These are phyloP conservation scores for Drosophila barbarae DNA, from an alignment of 2,888 invertebrate species.

Conservation along the genomic window DNA sequence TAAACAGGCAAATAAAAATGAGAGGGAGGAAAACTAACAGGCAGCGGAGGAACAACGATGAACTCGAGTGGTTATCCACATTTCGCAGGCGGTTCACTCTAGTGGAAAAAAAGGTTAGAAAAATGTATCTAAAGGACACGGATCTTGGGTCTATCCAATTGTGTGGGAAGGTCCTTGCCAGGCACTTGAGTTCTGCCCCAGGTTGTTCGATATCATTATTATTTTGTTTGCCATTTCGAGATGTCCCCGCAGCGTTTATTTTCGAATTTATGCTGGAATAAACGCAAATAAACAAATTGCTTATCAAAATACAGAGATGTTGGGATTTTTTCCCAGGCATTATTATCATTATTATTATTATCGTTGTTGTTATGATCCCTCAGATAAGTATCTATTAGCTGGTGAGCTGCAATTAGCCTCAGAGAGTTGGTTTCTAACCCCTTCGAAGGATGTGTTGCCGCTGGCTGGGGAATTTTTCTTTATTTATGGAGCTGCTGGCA, in stretches of 20 bases:
- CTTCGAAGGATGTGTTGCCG: constrained; percentile 14
- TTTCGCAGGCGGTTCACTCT: constrained; percentile 70
- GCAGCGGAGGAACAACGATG: constrained; percentile 7
- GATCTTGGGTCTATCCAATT: constrained; percentile 16
- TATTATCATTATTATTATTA: constrained; percentile 6
- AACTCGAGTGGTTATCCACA: constrained; percentile 43
- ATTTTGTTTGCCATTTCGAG: constrained; percentile 68
- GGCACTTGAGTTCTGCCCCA: constrained; percentile 42
- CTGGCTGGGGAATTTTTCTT: constrained; percentile 15
- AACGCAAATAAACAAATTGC: constrained; percentile 63
- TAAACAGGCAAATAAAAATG: constrained; percentile 41
- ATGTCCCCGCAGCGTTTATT: constrained; percentile 63
- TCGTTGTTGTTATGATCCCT: constrained; percentile 38
- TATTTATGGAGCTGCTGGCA: constrained; percentile 25
- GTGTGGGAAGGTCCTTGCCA: constrained; percentile 44
- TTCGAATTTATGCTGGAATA: constrained; percentile 51
- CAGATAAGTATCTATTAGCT: constrained; percentile 65
- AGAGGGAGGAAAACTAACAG: constrained; percentile 18
- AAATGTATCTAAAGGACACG: constrained; percentile 56
- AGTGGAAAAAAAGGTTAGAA: constrained; percentile 66
- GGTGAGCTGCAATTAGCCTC: constrained; percentile 58
- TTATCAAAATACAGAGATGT: constrained; percentile 47
- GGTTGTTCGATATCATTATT: constrained; percentile 57
- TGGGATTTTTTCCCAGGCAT: constrained; percentile 31
- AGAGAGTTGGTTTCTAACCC: constrained; percentile 33